A percentile compares a stretch with the other conserved stretches of the same genome.
These are phyloP conservation scores for Meta bourneti DNA, from an alignment of 2,888 invertebrate species.

Conservation along the genomic window DNA sequence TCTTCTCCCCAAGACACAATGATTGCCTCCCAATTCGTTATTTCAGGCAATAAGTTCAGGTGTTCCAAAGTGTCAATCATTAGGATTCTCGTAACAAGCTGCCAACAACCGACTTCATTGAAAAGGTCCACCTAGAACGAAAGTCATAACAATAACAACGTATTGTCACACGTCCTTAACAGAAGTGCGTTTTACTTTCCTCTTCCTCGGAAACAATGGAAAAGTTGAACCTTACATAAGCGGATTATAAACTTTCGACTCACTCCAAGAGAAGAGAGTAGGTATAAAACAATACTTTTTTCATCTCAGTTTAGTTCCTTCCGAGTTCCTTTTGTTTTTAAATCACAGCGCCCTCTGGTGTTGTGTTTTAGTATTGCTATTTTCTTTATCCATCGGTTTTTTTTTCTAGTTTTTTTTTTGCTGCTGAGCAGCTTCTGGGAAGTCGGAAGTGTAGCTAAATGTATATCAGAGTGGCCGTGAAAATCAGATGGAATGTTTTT, in stretches of 20 bases:
- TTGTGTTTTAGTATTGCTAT: neutral
- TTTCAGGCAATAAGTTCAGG: too few species aligned
- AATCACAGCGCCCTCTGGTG: slow-evolving; percentile 60
- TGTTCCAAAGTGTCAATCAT: neutral
- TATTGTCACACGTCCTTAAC: neutral
- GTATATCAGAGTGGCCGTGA: slow-evolving; percentile 9
- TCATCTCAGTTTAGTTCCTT: neutral
- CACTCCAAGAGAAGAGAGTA: neutral
- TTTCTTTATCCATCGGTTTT: slow-evolving; percentile 9
- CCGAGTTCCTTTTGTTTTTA: slow-evolving; percentile 9
- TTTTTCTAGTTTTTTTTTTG: too few species aligned
- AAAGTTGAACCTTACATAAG: slow-evolving; percentile 54
- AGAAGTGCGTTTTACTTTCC: slow-evolving; percentile 28
- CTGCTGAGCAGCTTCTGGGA: slow-evolving; percentile 12
- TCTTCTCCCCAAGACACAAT: too few species aligned
- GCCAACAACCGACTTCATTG: neutral
- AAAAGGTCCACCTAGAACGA: neutral
- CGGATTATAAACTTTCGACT: slow-evolving; percentile 69
- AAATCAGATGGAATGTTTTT: slow-evolving; percentile 27
- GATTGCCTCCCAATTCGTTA: too few species aligned
- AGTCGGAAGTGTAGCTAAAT: neutral
- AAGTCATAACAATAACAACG: neutral
- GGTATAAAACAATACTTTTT: slow-evolving; percentile 37
- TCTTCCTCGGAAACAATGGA: slow-evolving; percentile 34
- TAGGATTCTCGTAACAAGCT: neutral